These are phyloP conservation scores for Amphiprion percula DNA, from an alignment of 2,113 vertebrate species.

Conservation along the genomic window DNA sequence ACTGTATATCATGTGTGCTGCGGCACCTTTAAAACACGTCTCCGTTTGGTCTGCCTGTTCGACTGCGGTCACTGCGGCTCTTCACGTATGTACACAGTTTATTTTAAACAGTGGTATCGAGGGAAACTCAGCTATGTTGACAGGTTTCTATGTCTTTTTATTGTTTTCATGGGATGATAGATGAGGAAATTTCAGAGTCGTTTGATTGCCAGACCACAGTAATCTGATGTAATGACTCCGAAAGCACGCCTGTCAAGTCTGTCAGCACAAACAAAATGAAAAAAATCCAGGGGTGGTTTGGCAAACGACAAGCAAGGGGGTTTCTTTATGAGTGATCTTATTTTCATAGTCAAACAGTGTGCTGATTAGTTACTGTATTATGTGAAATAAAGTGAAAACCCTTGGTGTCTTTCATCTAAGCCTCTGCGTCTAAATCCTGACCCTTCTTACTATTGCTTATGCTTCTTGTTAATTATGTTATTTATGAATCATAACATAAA, in stretches of 20 bases:
- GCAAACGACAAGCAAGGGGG: neutral
- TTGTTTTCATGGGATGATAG: constrained; percentile 6
- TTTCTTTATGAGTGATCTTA: too few relatives aligned
- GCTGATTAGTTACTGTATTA: too few relatives aligned
- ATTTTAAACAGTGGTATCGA: neutral
- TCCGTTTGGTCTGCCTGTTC: too few relatives aligned
- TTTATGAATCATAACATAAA: too few relatives aligned
- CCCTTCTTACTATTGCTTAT: too few relatives aligned
- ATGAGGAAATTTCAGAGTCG: neutral
- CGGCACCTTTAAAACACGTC: too few relatives aligned
- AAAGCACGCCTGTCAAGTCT: neutral
- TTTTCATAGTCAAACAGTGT: too few relatives aligned
- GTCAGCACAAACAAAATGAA: neutral
- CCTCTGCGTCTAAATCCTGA: too few relatives aligned
- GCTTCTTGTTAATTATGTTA: too few relatives aligned
- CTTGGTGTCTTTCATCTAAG: too few relatives aligned
- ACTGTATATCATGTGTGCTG: too few relatives aligned
- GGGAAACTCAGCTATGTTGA: constrained; percentile 3
- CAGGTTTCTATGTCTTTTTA: neutral
- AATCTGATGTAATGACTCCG: neutral
- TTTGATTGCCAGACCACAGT: neutral
- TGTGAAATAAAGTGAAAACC: too few relatives aligned
- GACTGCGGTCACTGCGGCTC: neutral
- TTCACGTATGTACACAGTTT: neutral
- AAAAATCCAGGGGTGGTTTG: neutral